Conservation (phyloP, 1,140 invertebrate species). For the Telenomus remus region DNA sequence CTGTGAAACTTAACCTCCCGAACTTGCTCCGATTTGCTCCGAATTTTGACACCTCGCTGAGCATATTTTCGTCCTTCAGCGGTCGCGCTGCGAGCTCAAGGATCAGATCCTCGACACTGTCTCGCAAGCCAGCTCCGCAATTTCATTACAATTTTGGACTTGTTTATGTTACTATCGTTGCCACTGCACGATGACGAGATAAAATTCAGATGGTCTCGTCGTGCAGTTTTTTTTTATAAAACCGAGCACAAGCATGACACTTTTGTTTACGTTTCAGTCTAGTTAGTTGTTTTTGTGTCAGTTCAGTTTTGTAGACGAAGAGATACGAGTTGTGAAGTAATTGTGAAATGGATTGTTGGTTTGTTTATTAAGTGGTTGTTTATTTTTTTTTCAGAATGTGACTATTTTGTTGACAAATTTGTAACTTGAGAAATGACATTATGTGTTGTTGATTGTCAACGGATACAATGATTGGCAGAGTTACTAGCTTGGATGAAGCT, state of each 20-base stretch:
- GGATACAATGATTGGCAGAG: slow-evolving; percentile 71
- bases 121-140: not conserved
- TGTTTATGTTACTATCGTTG: not conserved
- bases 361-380: not conserved
- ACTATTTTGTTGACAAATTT: slow-evolving; percentile 50
- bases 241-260: not conserved
- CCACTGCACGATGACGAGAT: slow-evolving; percentile 29
- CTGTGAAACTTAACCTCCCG: slow-evolving; percentile 29
- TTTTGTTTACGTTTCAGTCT: slow-evolving; percentile 17
- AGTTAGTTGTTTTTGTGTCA: not conserved
- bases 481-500: slow-evolving; percentile 70
- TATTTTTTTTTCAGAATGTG: slow-evolving; percentile 63
- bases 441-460: slow-evolving; percentile 61
- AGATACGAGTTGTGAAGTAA: no score
- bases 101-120: no score
- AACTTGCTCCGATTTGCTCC: slow-evolving; percentile 10
- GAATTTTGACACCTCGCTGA: slow-evolving; percentile 29
- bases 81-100: no score
- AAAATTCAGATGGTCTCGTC: slow-evolving; percentile 35
- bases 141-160: not conserved
- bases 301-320: not conserved
- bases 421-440: slow-evolving; percentile 68
- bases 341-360: no score
- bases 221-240: not conserved
- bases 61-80: slow-evolving; percentile 17